phyloP scores from a whole-genome alignment of 2,797 vertebrate genomes.

The Sitta carolinensis region DNA sequence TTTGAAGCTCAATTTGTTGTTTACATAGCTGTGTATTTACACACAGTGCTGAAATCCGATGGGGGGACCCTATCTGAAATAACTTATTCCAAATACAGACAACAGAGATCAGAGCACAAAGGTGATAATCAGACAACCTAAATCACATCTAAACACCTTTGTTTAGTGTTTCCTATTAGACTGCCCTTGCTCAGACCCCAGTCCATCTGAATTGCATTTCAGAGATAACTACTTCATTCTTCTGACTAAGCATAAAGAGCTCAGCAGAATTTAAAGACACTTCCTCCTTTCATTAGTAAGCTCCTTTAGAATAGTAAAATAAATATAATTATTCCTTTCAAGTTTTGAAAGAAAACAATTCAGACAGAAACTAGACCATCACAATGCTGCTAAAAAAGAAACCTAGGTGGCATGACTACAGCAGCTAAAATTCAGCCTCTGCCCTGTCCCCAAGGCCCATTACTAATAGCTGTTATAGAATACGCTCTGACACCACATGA shows the following conservation, averaged over 20 bases:
- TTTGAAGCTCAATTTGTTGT: background rate
- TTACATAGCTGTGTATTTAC: background rate
- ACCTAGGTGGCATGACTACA: background rate
- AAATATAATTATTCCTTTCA: background rate
- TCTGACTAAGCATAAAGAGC: background rate
- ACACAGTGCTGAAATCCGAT: background rate
- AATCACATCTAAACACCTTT: background rate
- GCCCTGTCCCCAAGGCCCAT: slow-evolving; percentile 59
- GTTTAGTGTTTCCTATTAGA: background rate
- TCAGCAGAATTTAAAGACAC: background rate
- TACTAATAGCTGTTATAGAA: slow-evolving; percentile 2
- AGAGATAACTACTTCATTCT: background rate
- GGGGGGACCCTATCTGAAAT: background rate
- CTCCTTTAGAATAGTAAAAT: background rate
- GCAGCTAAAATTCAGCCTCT: slow-evolving; percentile 5
- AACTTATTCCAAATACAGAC: background rate
- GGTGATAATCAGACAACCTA: background rate
- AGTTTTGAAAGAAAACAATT: slow-evolving; percentile 18
- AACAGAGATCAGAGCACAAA: background rate
- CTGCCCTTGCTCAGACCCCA: background rate
- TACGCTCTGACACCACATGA: background rate
- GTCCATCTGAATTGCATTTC: background rate
- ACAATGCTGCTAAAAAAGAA: background rate
- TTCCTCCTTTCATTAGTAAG: background rate
- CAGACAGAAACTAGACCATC: background rate